Evolutionary conservation across 2,797 vertebrate species (phyloP).

Genomic region (Hemibagrus guttatus): DNA sequence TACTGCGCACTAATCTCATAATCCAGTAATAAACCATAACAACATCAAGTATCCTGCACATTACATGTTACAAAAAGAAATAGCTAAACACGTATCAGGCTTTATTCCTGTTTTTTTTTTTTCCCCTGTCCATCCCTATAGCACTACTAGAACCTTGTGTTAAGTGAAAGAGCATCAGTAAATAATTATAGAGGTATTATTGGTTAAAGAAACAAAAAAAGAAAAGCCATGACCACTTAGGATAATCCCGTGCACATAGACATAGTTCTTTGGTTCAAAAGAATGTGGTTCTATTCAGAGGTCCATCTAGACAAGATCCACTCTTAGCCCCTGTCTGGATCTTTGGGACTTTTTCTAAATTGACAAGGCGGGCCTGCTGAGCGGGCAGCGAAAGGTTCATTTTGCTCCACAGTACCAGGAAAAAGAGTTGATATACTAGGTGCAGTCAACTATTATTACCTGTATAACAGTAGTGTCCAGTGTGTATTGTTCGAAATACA

Average conservation of each 20-base stretch:
- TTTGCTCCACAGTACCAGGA: slow-evolving; percentile 60
- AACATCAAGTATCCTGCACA: slow-evolving; percentile 30
- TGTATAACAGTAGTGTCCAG: slow-evolving; percentile 69
- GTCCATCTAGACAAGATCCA: slow-evolving; percentile 44
- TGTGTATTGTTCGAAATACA: slow-evolving; percentile 61
- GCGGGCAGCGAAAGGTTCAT: slow-evolving; percentile 74
- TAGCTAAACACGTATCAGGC: slow-evolving; percentile 35
- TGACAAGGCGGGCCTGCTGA: slow-evolving; percentile 73
- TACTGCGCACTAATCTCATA: slow-evolving; percentile 36
- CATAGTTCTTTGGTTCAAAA: slow-evolving; percentile 20
- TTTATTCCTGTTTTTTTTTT: slow-evolving; percentile 5
- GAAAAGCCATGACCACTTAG: slow-evolving; percentile 59
- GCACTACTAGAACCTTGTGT: slow-evolving; percentile 45
- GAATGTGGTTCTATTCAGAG: slow-evolving; percentile 31
- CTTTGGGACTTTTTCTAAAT: slow-evolving; percentile 44
- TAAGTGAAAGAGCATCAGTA: slow-evolving; percentile 40
- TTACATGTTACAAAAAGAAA: slow-evolving; percentile 33
- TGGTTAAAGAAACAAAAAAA: slow-evolving; percentile 15
- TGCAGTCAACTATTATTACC: slow-evolving; percentile 70
- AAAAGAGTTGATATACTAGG: slow-evolving; percentile 68
- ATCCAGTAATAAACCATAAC: not conserved
- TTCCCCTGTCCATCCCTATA: slow-evolving; percentile 43
- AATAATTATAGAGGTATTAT: slow-evolving; percentile 42
- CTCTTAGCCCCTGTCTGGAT: slow-evolving; percentile 43
- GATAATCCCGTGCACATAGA: slow-evolving; percentile 44